A percentile compares a stretch with the other conserved stretches of the same genome.
Conservation (phyloP, 2,113 vertebrate species). For the Morone saxatilis region DNA sequence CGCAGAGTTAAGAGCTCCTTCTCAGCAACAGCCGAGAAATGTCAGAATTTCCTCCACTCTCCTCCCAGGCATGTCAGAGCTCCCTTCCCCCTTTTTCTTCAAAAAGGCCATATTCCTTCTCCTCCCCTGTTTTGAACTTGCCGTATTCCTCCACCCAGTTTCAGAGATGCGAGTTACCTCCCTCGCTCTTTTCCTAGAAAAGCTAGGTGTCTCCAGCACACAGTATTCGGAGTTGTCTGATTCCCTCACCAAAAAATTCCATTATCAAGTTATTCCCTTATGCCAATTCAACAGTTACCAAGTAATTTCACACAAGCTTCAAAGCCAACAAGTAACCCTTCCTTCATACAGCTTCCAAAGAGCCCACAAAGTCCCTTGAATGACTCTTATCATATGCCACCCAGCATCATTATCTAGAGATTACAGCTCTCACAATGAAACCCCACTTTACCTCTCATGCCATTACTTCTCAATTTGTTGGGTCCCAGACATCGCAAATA, state of each 20-base stretch:
- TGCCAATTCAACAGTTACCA: slow-evolving; percentile 43
- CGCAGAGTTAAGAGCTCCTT: slow-evolving; percentile 56
- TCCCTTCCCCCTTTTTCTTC: slow-evolving; percentile 63
- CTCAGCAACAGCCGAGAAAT: slow-evolving; percentile 61
- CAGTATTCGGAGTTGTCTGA: slow-evolving; percentile 43
- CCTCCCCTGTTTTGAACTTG: slow-evolving; percentile 62
- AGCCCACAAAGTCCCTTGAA: slow-evolving; percentile 27
- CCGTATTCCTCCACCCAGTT: slow-evolving; percentile 64
- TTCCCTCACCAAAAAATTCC: slow-evolving; percentile 21
- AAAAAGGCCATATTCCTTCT: slow-evolving; percentile 64
- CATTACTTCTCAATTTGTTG: slow-evolving; percentile 25
- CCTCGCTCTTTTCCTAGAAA: slow-evolving; percentile 41
- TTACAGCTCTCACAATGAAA: slow-evolving; percentile 38
- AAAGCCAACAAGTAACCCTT: slow-evolving; percentile 46
- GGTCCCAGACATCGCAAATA: not conserved
- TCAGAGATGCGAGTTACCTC: slow-evolving; percentile 57
- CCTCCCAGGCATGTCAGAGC: slow-evolving; percentile 68
- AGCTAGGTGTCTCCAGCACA: slow-evolving; percentile 19
- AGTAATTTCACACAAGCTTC: slow-evolving; percentile 47
- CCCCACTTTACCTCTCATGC: slow-evolving; percentile 32
- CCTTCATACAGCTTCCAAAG: slow-evolving; percentile 52
- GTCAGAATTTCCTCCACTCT: slow-evolving; percentile 65
- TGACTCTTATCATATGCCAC: slow-evolving; percentile 56
- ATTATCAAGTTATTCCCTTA: slow-evolving; percentile 34
- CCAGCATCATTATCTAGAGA: slow-evolving; percentile 54